Evolutionary conservation across 1,140 invertebrate species (phyloP), one percentile per base, ranked within the genome.

Genomic region (Drosophila takahashii): DNA sequence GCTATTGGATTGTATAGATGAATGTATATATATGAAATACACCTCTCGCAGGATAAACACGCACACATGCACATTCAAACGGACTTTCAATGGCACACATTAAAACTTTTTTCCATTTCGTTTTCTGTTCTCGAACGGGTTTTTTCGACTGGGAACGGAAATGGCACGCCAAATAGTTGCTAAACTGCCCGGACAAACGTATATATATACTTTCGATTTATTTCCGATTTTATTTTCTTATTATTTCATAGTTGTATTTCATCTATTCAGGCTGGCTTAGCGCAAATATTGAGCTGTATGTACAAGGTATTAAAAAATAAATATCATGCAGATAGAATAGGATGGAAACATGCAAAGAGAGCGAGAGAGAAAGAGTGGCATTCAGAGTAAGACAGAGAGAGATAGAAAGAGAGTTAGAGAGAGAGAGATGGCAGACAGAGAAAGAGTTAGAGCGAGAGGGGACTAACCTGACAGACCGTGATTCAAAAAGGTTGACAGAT

Each of bases 401-500:
- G 45, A 79, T 5, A 65, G 13, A 81, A 32, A 56, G 26, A 44
- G 41, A 54, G n/a, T 50, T 8, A 70, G 18, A 66, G 29, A 67
- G 29, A 62, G 52, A 53, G 22, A 26, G 27, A 29, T 16, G 47
- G 47, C 27, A 59, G n/a, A 64, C 42, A 65, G 32, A 57, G 44
- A 64, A 8, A 61, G 44, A 64, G 29, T 52, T 27, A 65, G 27
- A 57, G 50, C 15, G 11, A 41, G 78, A 92, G 92, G 11, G 34
- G 77, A 92, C 92, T 92, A 92, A 92, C 92, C 92, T 92, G 92
- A 92, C 81, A 87, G 89, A 83, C 92, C 91, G 76, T 92, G 90
- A 86, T 92, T 92, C 79, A 92, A 85, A 83, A 85, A 92, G 70
- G 90, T 90, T 77, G 92, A 90, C 67, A 92, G 83, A 84, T 92